These are phyloP conservation scores for Cololabis saira DNA, from an alignment of 2,113 vertebrate species.

Conservation along the genomic window DNA sequence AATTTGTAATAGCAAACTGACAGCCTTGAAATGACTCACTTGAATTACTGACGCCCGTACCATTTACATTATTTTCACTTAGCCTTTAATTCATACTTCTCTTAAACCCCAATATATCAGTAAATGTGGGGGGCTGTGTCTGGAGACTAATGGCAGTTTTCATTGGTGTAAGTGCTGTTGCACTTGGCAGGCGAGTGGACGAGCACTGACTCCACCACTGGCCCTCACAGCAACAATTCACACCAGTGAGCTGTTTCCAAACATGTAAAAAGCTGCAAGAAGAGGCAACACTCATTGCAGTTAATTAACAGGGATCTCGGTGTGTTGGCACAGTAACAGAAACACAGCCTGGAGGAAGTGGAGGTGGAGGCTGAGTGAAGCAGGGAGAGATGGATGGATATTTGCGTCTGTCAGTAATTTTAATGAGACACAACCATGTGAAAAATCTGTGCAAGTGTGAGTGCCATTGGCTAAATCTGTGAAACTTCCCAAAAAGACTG, in stretches of 20 bases:
- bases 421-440: slow-evolving; percentile 58
- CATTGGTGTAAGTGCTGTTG: slow-evolving; percentile 2
- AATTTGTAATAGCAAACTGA: slow-evolving; percentile 35
- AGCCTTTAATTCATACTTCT: slow-evolving; percentile 37
- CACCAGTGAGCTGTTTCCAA: slow-evolving; percentile 34
- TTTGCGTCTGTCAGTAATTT: slow-evolving; percentile 69
- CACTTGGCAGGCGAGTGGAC: background rate
- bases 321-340: slow-evolving; percentile 34
- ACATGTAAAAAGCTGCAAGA: slow-evolving; percentile 21
- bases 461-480: slow-evolving; percentile 42
- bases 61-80: slow-evolving; percentile 50
- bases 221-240: background rate
- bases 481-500: slow-evolving; percentile 23
- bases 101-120: slow-evolving; percentile 12
- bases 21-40: slow-evolving; percentile 24
- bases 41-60: slow-evolving; percentile 17
- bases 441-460: slow-evolving; percentile 23
- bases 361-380: slow-evolving; percentile 11
- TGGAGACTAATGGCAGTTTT: slow-evolving; percentile 19
- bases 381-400: slow-evolving; percentile 27
- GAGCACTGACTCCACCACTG: slow-evolving; percentile 8
- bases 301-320: slow-evolving; percentile 58
- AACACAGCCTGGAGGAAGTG: slow-evolving; percentile 15
- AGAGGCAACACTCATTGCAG: slow-evolving; percentile 32
- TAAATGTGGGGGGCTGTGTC: background rate